Base-by-base conservation (phyloP, 92 coral and sea anemone species). In the Paramuricea clavata region DNA sequence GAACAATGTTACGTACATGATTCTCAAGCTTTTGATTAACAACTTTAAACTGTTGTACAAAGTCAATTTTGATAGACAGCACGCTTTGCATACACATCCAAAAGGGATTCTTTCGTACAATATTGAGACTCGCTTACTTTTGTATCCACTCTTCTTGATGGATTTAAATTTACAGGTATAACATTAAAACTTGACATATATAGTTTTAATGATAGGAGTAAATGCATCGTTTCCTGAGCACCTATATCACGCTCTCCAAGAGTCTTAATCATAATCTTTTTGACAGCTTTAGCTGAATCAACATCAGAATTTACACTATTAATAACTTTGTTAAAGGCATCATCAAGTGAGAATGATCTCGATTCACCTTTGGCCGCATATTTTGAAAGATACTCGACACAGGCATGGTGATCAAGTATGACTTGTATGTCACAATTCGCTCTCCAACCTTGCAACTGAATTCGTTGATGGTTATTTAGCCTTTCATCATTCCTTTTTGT, bases 211-310 rank as follows among this genome's bases (percentile, higher is more conserved):
- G 94, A 91, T 54, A 85, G 92, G 70, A 88, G 83, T 59, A 87
- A 87, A 73, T 91, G 92, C 92, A 91, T 91, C 0, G 89, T 92
- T 76, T 89, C 94, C 89, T 92, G 92, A 25, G 89, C 87, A 23
- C 92, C 86, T 54, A 84, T 61, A 69, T 92, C 88, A 21, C 94
- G 81, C 67, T 89, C 87, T 2, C 94, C 92, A 32, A 92, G 85
- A 72, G 83, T 47, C 81, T 85, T 92, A 43, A 88, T 74, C 92
- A 92, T 92, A 12, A 92, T 64, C 39, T 89, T 61, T 59, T 92
- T 92, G 2, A 92, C 74, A n/a, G 68, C 50, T 35, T 39, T 81
- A 33, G 72, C 88, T 41, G 77, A 59, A 65, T 91, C 92, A 79
- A 83, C 76, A 69, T 59, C 65, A 52, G 74, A 82, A 9, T 89